phyloP scores from a whole-genome alignment of 2,888 invertebrate genomes.

The Bursaphelenchus okinawaensis region DNA sequence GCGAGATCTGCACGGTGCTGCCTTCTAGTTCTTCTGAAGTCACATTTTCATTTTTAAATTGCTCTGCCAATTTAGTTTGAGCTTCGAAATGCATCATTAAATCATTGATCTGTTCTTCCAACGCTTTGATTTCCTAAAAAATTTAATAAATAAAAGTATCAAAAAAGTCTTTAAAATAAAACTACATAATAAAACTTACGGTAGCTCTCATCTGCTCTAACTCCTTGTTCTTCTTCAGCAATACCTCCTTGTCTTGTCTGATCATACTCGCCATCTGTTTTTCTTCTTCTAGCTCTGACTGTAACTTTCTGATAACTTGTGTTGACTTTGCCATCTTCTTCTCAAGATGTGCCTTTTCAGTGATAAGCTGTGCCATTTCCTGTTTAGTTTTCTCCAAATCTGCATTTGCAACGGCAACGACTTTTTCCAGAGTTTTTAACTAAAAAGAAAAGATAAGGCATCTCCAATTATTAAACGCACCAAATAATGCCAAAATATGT shows the following conservation, averaged over 20 bases:
- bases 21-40: slow-evolving; percentile 16
- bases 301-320: slow-evolving; percentile 67
- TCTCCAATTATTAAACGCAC: no score
- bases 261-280: slow-evolving; percentile 69
- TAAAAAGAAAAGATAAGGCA: no score
- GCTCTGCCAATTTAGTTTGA: slow-evolving; percentile 60
- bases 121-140: slow-evolving; percentile 68
- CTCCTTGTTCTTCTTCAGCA: slow-evolving; percentile 64
- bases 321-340: slow-evolving; percentile 68
- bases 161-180: background rate
- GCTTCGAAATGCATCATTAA: slow-evolving; percentile 94
- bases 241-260: slow-evolving; percentile 70
- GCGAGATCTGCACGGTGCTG: background rate
- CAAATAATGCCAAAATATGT: background rate
- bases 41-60: slow-evolving; percentile 21
- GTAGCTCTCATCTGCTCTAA: slow-evolving; percentile 32
- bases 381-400: slow-evolving; percentile 59
- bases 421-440: slow-evolving; percentile 2
- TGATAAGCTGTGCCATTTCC: slow-evolving; percentile 27
- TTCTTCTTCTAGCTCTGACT: slow-evolving; percentile 44
- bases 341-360: slow-evolving; percentile 63
- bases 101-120: slow-evolving; percentile 87
- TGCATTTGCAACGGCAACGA: background rate
- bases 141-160: background rate
- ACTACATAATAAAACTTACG: background rate